Evolutionary conservation across 2,888 invertebrate genomes (phyloP).

Genomic region (Nematopogon swammerdamellus): DNA sequence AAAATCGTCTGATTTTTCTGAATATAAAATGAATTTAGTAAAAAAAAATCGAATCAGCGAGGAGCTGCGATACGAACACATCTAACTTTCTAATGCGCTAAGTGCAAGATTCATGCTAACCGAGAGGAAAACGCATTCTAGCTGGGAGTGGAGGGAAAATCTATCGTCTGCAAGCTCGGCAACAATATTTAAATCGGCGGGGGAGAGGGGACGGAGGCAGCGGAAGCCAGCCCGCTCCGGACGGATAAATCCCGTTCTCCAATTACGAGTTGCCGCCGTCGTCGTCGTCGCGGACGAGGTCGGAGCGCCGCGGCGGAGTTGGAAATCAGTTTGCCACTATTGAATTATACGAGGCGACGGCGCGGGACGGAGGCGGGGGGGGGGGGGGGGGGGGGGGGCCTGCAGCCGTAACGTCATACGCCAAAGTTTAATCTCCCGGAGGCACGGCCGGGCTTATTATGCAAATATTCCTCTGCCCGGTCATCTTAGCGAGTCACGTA

Average conservation of each 20-base stretch:
- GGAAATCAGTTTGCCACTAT: slow-evolving; percentile 51
- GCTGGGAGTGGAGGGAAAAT: too few species aligned
- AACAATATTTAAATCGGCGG: too few species aligned
- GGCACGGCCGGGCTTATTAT: slow-evolving; percentile 48
- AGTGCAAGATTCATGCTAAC: too few species aligned
- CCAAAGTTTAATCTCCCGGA: slow-evolving; percentile 49
- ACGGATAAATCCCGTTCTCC: neutral
- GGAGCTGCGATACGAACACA: too few species aligned
- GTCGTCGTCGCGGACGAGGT: slow-evolving; percentile 22
- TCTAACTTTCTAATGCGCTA: too few species aligned
- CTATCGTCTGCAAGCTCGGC: too few species aligned
- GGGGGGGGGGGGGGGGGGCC: slow-evolving; percentile 12
- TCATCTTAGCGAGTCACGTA: slow-evolving; percentile 38
- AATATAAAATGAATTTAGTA: too few species aligned
- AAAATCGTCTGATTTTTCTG: too few species aligned
- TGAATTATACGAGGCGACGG: slow-evolving; percentile 38
- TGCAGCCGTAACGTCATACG: slow-evolving; percentile 47
- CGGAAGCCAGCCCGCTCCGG: neutral
- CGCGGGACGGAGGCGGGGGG: neutral
- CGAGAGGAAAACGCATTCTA: too few species aligned
- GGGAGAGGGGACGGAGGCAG: neutral
- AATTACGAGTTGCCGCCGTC: neutral
- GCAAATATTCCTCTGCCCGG: slow-evolving; percentile 42
- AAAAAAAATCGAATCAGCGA: too few species aligned
- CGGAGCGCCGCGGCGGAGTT: slow-evolving; percentile 21